Evolutionary conservation across 1,140 invertebrate genomes (phyloP).

Genomic region (Ladona fulva): DNA sequence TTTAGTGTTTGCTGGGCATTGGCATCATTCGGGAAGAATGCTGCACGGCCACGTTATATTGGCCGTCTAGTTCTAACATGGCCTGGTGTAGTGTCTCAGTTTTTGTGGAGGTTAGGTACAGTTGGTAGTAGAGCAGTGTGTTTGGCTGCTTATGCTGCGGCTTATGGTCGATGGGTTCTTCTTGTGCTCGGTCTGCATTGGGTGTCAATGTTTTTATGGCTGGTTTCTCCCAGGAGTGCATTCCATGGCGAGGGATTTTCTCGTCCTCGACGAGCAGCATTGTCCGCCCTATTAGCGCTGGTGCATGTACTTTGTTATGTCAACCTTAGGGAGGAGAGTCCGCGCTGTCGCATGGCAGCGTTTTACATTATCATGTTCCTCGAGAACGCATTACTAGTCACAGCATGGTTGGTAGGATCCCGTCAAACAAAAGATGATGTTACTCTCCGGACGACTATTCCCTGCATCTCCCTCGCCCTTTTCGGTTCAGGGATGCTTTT

Average conservation of each 20-base stretch:
- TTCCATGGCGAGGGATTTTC: constrained; percentile 71
- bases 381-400: constrained; percentile 70
- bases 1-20: constrained; percentile 84
- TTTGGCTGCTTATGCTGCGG: constrained; percentile 73
- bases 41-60: constrained; percentile 67
- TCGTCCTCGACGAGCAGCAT: constrained; percentile 50
- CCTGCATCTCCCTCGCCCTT: constrained; percentile 25
- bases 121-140: constrained; percentile 70
- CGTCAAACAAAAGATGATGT: constrained; percentile 34
- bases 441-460: constrained; percentile 29
- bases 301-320: constrained; percentile 87
- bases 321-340: constrained; percentile 72
- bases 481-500: constrained; percentile 57
- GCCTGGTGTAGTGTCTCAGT: constrained; percentile 77
- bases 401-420: constrained; percentile 51
- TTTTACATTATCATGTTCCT: constrained; percentile 89
- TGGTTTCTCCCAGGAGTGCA: constrained; percentile 73
- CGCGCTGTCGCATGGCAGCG: constrained; percentile 70
- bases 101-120: constrained; percentile 62
- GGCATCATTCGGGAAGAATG: constrained; percentile 82
- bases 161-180: constrained; percentile 75
- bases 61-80: constrained; percentile 77
- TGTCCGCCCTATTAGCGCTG: constrained; percentile 68
- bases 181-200: constrained; percentile 71
- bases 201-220: constrained; percentile 75